Conservation (phyloP, 1,140 invertebrate species). For the Xylocopa sonorina region DNA sequence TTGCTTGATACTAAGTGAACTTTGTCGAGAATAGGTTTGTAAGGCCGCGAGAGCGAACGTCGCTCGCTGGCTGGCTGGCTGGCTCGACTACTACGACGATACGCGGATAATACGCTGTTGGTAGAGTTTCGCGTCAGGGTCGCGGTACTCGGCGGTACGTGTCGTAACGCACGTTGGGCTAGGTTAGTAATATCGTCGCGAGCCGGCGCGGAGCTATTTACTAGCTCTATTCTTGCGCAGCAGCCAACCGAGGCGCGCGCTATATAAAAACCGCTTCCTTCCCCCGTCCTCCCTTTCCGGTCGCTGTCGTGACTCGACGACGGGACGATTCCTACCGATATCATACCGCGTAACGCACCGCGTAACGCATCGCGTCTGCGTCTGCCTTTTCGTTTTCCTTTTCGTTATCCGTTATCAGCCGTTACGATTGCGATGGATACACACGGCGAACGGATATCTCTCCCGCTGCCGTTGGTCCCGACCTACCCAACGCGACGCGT, state of each 20-base stretch:
- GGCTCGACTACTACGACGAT: no score
- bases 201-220: conserved; percentile 62
- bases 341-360: no score
- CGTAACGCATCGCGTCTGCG: no score
- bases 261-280: not conserved
- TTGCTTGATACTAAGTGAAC: no score
- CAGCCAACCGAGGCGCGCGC: conserved; percentile 51
- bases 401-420: conserved; percentile 21
- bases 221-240: conserved; percentile 68
- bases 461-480: not conserved
- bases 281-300: not conserved
- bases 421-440: no score
- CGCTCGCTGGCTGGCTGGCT: no score
- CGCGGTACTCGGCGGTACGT: conserved; percentile 70
- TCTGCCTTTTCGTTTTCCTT: not conserved
- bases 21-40: no score
- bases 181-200: conserved; percentile 74
- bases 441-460: not conserved
- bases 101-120: no score
- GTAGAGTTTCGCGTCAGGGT: conserved; percentile 77
- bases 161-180: conserved; percentile 67
- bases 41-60: no score
- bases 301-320: not conserved
- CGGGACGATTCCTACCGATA: no score
- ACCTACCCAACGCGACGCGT: not conserved